Conservation (phyloP, 2,113 vertebrate species). For the Ondatra zibethicus region DNA sequence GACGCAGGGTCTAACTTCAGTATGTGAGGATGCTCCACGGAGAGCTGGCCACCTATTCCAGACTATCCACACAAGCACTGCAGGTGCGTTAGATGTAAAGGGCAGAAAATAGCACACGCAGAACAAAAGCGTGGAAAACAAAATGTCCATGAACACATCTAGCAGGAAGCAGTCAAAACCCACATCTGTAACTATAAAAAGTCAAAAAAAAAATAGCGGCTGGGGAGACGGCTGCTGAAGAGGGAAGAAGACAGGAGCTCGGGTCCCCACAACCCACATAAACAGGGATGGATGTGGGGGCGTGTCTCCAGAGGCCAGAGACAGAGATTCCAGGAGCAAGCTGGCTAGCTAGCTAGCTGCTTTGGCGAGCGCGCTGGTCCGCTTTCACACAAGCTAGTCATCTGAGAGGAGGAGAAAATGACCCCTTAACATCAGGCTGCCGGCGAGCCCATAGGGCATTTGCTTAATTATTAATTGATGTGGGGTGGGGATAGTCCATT, state of each 20-base stretch:
- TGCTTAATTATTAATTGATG: not conserved
- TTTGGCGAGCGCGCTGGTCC: not conserved
- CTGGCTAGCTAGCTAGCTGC: not conserved
- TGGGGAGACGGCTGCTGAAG: not conserved
- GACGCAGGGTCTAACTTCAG: not conserved
- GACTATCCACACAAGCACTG: not conserved
- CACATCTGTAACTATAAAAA: not conserved
- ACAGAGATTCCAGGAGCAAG: not conserved
- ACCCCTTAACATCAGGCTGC: not conserved
- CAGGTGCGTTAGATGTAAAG: not conserved
- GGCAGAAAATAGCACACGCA: not conserved
- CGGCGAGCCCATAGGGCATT: not conserved
- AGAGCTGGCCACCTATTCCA: not conserved
- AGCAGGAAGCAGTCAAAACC: not conserved
- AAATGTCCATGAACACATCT: not conserved
- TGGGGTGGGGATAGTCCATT: not conserved
- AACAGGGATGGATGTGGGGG: not conserved
- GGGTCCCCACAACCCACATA: too few species aligned
- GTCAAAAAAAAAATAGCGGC: not conserved
- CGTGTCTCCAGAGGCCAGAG: not conserved
- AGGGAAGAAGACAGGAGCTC: too few species aligned
- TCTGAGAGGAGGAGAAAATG: not conserved
- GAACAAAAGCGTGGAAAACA: not conserved
- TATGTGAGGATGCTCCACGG: too few species aligned
- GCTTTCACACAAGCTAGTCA: not conserved